phyloP scores from a whole-genome alignment of 2,797 vertebrate species.

The Zenarchopterus dispar region DNA sequence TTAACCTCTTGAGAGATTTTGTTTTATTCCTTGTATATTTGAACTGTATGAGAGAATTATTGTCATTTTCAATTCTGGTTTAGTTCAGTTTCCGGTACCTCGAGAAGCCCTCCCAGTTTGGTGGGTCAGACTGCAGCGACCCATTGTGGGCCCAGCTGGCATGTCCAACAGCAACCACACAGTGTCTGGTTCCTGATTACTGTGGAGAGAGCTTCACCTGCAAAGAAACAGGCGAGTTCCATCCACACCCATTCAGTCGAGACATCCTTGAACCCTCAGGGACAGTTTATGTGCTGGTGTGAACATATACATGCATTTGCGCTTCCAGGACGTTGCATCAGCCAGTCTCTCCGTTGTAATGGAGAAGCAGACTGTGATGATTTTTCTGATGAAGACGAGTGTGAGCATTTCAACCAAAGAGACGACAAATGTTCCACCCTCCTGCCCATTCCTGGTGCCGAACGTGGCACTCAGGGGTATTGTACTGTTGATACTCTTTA shows the following conservation, averaged over 20 bases:
- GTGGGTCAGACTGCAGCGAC: conserved; percentile 79
- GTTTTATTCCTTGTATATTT: too few relatives aligned
- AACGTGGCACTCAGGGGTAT: conserved; percentile 85
- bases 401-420: conserved; percentile 63
- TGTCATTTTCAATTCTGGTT: conserved; percentile 13
- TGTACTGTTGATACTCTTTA: conserved; percentile 21
- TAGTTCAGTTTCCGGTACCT: conserved; percentile 86
- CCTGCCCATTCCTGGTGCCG: conserved; percentile 84
- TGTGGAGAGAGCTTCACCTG: conserved; percentile 86
- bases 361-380: conserved; percentile 88
- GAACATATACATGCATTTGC: conserved; percentile 13
- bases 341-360: conserved; percentile 86
- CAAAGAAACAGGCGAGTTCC: conserved; percentile 81
- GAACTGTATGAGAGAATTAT: too few relatives aligned
- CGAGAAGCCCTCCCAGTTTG: conserved; percentile 80
- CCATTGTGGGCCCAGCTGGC: conserved; percentile 81
- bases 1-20: too few relatives aligned
- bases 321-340: conserved; percentile 89
- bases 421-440: conserved; percentile 81
- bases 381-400: conserved; percentile 86
- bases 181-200: conserved; percentile 78
- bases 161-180: conserved; percentile 67
- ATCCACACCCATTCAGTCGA: conserved; percentile 27
- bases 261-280: background rate
- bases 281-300: background rate